These are phyloP conservation scores for Popillia japonica DNA, from an alignment of 1,140 invertebrate species.

Conservation along the genomic window DNA sequence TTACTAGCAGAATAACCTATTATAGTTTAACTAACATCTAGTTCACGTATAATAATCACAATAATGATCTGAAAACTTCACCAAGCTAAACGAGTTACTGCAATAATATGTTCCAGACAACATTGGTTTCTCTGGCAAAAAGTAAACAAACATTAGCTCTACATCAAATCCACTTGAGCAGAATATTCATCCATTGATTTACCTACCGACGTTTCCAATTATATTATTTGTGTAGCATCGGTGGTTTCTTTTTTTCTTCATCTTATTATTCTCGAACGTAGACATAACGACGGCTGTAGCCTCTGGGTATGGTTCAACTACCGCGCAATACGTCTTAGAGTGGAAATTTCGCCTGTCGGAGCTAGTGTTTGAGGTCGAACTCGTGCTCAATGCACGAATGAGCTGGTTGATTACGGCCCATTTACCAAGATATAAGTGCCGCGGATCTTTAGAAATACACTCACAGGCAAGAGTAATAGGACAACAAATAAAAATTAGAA, in stretches of 20 bases:
- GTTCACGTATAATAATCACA: too few species aligned
- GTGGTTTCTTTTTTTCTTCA: not conserved
- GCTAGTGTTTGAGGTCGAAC: slow-evolving; percentile 15
- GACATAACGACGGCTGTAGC: slow-evolving; percentile 16
- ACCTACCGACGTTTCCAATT: slow-evolving; percentile 21
- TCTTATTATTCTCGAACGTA: not conserved
- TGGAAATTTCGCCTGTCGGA: not conserved
- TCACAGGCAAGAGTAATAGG: not conserved
- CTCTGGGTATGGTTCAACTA: slow-evolving; percentile 6
- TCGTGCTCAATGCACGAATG: slow-evolving; percentile 25
- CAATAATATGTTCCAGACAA: not conserved
- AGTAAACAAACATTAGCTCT: not conserved
- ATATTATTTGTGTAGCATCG: slow-evolving; percentile 27
- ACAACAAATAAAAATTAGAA: not conserved
- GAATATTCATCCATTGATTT: slow-evolving; percentile 5
- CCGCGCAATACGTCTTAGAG: not conserved
- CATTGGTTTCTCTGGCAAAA: not conserved
- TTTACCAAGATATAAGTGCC: slow-evolving; percentile 6
- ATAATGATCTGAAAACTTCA: too few species aligned
- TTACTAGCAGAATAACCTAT: too few species aligned
- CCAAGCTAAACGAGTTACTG: too few species aligned
- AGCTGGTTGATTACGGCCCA: slow-evolving; percentile 16
- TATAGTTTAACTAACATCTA: too few species aligned
- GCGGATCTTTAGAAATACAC: not conserved
- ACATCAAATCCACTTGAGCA: not conserved